Conservation (phyloP, 2,113 vertebrate species). For the Albula glossodonta region DNA sequence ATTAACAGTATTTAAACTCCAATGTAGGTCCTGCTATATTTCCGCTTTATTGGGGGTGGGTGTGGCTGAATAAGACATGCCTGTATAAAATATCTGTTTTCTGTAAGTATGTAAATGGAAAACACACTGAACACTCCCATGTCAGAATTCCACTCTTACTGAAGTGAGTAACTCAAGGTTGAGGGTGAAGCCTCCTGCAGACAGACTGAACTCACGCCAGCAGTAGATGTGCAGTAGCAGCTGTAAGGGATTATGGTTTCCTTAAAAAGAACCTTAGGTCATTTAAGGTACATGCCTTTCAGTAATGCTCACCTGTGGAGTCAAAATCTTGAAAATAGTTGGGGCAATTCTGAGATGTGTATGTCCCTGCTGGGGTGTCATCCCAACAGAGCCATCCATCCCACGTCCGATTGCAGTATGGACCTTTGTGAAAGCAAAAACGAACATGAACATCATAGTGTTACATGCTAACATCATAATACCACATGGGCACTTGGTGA, state of each 20-base stretch:
- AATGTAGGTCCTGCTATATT: no score
- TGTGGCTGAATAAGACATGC: no score
- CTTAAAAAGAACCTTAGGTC: not conserved
- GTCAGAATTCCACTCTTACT: not conserved
- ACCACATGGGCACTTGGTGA: not conserved
- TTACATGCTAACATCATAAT: not conserved
- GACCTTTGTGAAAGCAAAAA: constrained; percentile 57
- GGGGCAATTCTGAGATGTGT: constrained; percentile 76
- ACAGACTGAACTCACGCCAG: not conserved
- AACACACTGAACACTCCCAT: no score
- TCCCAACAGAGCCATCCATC: constrained; percentile 93
- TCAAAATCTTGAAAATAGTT: constrained; percentile 94
- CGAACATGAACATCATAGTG: not conserved
- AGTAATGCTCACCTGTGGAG: constrained; percentile 74
- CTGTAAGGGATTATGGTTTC: not conserved
- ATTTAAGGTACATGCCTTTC: not conserved
- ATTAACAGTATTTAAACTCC: no score
- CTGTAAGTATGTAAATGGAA: no score
- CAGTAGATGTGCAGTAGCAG: not conserved
- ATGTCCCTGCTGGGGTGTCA: constrained; percentile 76
- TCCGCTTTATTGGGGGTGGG: no score
- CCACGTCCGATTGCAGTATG: constrained; percentile 83
- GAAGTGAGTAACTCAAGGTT: not conserved
- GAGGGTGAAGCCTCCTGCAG: not conserved
- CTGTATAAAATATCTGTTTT: no score